phyloP scores from a whole-genome alignment of 2,888 invertebrate species.

The Chorisops tibialis region DNA sequence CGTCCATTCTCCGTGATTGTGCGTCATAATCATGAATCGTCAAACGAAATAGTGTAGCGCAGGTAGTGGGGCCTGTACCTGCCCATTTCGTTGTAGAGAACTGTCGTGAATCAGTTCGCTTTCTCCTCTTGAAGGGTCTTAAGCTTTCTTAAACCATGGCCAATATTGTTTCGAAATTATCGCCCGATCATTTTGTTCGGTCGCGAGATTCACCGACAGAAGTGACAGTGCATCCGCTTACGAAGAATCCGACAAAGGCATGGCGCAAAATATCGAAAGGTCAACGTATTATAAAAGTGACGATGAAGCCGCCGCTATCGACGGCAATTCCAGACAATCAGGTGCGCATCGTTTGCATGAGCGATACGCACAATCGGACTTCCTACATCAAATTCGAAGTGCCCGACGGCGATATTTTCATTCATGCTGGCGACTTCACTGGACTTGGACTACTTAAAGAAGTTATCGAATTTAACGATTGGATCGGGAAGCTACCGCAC shows the following conservation, averaged over 20 bases:
- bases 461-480: constrained; percentile 71
- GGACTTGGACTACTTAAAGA: constrained; percentile 70
- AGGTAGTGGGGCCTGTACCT: too few species aligned
- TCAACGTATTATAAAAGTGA: constrained; percentile 66
- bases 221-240: constrained; percentile 58
- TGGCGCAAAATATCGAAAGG: constrained; percentile 66
- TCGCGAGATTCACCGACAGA: constrained; percentile 32
- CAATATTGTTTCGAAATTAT: too few species aligned
- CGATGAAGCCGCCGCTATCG: constrained; percentile 59
- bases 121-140: too few species aligned
- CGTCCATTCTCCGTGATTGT: constrained; percentile 57
- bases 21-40: too few species aligned
- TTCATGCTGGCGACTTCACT: constrained; percentile 84
- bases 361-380: constrained; percentile 75
- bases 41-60: too few species aligned
- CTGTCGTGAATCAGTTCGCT: too few species aligned
- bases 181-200: background rate
- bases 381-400: constrained; percentile 66
- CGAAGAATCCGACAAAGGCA: constrained; percentile 66
- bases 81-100: too few species aligned
- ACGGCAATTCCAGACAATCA: constrained; percentile 59
- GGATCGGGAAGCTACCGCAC: constrained; percentile 73
- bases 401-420: constrained; percentile 75
- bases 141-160: too few species aligned
- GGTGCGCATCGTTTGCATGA: constrained; percentile 78